Conservation (phyloP, 2,113 vertebrate genomes). For the Chelonoidis abingdonii region DNA sequence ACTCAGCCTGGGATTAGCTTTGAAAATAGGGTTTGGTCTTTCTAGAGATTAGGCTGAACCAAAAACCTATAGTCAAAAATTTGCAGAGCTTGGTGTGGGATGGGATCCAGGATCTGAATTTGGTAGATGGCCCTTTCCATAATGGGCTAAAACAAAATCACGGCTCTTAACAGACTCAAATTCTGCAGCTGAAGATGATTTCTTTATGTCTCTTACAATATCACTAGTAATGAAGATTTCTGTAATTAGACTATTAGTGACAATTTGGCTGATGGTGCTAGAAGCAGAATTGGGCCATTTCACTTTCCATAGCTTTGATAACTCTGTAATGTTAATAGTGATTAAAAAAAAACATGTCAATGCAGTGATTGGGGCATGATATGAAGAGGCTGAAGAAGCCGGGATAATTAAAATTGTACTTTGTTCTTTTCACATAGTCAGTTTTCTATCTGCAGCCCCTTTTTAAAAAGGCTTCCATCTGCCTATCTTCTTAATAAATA, state of each 20-base stretch:
- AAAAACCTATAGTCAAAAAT: background rate
- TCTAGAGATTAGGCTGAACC: background rate
- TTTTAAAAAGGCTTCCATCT: background rate
- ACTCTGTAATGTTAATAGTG: background rate
- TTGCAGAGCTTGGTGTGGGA: background rate
- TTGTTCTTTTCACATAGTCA: background rate
- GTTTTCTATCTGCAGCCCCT: background rate
- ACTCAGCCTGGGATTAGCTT: background rate
- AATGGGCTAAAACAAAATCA: background rate
- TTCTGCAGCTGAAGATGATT: background rate
- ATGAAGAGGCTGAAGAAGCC: background rate
- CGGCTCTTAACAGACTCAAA: background rate
- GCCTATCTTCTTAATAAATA: accelerated
- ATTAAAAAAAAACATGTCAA: background rate
- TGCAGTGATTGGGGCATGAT: background rate
- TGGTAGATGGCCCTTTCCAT: background rate
- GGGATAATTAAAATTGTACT: background rate
- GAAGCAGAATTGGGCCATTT: background rate
- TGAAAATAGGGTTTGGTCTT: background rate
- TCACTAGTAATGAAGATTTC: background rate
- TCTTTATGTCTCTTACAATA: background rate
- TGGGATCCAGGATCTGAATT: background rate
- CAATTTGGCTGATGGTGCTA: background rate
- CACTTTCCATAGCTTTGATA: background rate
- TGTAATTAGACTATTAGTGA: background rate